Percentiles rank a stretch among this genome's conserved stretches.
These are phyloP conservation scores for Yponomeuta plumbellus DNA, from an alignment of 2,888 invertebrate genomes.

Conservation along the genomic window DNA sequence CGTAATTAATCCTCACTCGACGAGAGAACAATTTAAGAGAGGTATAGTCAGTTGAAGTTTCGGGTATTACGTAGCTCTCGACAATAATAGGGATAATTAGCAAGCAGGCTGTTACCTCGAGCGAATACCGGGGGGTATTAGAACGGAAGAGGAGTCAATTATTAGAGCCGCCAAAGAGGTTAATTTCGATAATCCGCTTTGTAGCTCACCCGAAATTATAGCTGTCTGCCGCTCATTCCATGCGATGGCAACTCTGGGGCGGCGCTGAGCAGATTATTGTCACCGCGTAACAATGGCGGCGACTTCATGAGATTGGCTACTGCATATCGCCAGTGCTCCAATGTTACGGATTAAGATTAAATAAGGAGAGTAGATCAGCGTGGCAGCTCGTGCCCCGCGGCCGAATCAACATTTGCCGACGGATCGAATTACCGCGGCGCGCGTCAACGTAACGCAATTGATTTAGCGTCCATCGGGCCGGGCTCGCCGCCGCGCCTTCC, in stretches of 20 bases:
- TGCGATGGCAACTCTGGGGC: slow-evolving; percentile 15
- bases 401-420: slow-evolving; percentile 71
- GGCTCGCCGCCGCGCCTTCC: slow-evolving; percentile 45
- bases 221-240: slow-evolving; percentile 21
- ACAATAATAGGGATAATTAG: slow-evolving; percentile 26
- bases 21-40: slow-evolving; percentile 26
- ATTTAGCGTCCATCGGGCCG: slow-evolving; percentile 54
- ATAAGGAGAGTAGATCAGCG: slow-evolving; percentile 47
- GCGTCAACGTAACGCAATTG: slow-evolving; percentile 68
- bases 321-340: neutral
- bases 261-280: slow-evolving; percentile 22
- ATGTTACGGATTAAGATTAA: slow-evolving; percentile 21
- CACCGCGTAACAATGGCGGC: slow-evolving; percentile 17
- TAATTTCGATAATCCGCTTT: slow-evolving; percentile 70
- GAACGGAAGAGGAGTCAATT: slow-evolving; percentile 54
- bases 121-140: slow-evolving; percentile 27
- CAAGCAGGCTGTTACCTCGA: slow-evolving; percentile 18
- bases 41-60: slow-evolving; percentile 11
- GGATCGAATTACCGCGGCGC: slow-evolving; percentile 67
- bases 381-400: slow-evolving; percentile 50
- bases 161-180: slow-evolving; percentile 60
- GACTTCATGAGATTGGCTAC: neutral
- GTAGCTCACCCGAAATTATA: slow-evolving; percentile 43
- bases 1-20: slow-evolving; percentile 24
- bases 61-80: neutral